Conservation (phyloP, 2,113 vertebrate genomes). For the Motacilla alba region DNA sequence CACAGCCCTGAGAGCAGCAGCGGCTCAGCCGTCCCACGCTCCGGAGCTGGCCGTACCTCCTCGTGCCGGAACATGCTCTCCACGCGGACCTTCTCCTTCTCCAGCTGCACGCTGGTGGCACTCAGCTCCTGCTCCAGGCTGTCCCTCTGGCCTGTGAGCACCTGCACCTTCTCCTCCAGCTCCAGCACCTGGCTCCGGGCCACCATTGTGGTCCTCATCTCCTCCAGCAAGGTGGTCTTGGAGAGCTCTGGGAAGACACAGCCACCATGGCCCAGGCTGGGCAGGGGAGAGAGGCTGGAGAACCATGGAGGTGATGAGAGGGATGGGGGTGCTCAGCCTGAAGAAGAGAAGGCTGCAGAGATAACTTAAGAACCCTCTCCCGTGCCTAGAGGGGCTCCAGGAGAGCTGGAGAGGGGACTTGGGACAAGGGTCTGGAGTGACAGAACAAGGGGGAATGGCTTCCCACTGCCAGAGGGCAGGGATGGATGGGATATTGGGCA, state of each 20-base stretch:
- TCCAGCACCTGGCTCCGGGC: constrained; percentile 53
- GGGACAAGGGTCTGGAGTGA: background rate
- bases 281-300: background rate
- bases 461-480: background rate
- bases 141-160: constrained; percentile 60
- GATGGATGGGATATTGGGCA: fast-evolving
- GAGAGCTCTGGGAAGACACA: constrained; percentile 16
- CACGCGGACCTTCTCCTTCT: constrained; percentile 85
- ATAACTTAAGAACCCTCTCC: background rate
- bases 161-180: constrained; percentile 75
- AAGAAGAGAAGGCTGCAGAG: background rate
- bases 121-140: constrained; percentile 68
- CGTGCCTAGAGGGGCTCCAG: background rate
- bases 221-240: constrained; percentile 61
- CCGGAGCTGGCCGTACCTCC: constrained; percentile 69
- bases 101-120: constrained; percentile 69
- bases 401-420: background rate
- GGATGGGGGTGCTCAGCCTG: background rate
- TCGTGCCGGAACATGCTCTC: constrained; percentile 80
- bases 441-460: background rate
- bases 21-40: background rate
- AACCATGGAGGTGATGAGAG: background rate
- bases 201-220: constrained; percentile 54
- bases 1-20: fast-evolving
- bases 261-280: background rate